A percentile compares a stretch with the other conserved stretches of the same genome.
These are phyloP conservation scores for Formica selysi DNA, from an alignment of 1,140 invertebrate genomes.

Conservation along the genomic window DNA sequence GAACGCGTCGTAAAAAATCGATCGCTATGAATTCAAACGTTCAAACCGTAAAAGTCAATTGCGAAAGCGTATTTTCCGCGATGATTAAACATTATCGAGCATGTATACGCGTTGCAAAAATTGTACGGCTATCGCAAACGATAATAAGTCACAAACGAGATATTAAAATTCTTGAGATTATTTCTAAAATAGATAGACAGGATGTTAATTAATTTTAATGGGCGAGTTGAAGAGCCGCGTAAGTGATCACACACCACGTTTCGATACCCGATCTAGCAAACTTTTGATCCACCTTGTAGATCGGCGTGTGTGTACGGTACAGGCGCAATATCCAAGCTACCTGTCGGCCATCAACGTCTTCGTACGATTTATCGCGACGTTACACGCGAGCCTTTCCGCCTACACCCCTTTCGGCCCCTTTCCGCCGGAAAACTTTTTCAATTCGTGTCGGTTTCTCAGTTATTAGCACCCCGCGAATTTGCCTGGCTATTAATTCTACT, in stretches of 20 bases:
- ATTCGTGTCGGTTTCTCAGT: conserved; percentile 70
- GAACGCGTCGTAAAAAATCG: background rate
- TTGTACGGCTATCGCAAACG: background rate
- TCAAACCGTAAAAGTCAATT: conserved; percentile 17
- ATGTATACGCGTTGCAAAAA: no score
- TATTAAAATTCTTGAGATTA: conserved; percentile 15
- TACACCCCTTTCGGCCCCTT: conserved; percentile 50
- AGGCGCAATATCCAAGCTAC: conserved; percentile 66
- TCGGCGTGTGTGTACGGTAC: background rate
- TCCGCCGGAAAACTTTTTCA: conserved; percentile 71
- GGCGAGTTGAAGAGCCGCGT: background rate
- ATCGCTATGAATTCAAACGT: conserved; percentile 11
- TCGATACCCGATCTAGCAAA: conserved; percentile 34
- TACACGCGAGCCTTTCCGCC: conserved; percentile 66
- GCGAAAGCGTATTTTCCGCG: background rate
- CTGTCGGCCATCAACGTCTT: conserved; percentile 74
- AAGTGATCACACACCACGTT: background rate
- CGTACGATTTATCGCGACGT: conserved; percentile 73
- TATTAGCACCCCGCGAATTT: conserved; percentile 71
- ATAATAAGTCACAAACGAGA: background rate
- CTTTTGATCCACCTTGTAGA: conserved; percentile 48
- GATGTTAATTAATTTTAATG: background rate
- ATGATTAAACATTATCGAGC: background rate
- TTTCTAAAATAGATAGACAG: background rate
- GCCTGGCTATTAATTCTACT: conserved; percentile 74